Percentiles rank a stretch among this genome's conserved stretches.
These are phyloP conservation scores for Anthoscopus minutus DNA, from an alignment of 2,113 vertebrate genomes.

Conservation along the genomic window DNA sequence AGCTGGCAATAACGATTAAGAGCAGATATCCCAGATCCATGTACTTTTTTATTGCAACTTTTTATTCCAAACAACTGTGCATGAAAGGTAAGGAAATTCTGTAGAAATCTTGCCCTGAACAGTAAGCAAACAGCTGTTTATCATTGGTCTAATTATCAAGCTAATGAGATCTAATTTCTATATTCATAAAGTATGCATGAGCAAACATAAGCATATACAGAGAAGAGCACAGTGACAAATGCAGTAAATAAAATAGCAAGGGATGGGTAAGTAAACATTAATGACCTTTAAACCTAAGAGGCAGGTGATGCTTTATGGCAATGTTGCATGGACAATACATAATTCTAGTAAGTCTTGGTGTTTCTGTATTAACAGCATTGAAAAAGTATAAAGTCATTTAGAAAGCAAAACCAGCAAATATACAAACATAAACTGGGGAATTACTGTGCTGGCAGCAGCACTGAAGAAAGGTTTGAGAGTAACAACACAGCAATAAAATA, in stretches of 20 bases:
- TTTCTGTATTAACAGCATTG: not conserved
- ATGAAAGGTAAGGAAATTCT: slow-evolving; percentile 68
- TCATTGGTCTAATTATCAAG: slow-evolving; percentile 89
- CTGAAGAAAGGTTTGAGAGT: not conserved
- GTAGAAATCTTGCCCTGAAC: slow-evolving; percentile 68
- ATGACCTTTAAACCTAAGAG: slow-evolving; percentile 50
- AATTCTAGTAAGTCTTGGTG: not conserved
- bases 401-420: not conserved
- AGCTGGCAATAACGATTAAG: slow-evolving; percentile 45
- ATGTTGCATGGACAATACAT: not conserved
- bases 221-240: slow-evolving; percentile 79
- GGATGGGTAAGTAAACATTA: slow-evolving; percentile 77
- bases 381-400: not conserved
- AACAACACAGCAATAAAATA: not conserved
- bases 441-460: not conserved
- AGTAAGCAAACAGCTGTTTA: slow-evolving; percentile 85
- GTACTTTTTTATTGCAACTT: slow-evolving; percentile 2
- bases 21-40: slow-evolving; percentile 2
- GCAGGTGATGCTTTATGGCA: not conserved
- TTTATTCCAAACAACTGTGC: slow-evolving; percentile 52
- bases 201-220: slow-evolving; percentile 73
- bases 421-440: not conserved
- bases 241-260: slow-evolving; percentile 83
- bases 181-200: slow-evolving; percentile 86
- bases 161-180: slow-evolving; percentile 93